These are phyloP conservation scores for Tenthredo mesomela DNA, from an alignment of 2,888 invertebrate species.

Conservation along the genomic window DNA sequence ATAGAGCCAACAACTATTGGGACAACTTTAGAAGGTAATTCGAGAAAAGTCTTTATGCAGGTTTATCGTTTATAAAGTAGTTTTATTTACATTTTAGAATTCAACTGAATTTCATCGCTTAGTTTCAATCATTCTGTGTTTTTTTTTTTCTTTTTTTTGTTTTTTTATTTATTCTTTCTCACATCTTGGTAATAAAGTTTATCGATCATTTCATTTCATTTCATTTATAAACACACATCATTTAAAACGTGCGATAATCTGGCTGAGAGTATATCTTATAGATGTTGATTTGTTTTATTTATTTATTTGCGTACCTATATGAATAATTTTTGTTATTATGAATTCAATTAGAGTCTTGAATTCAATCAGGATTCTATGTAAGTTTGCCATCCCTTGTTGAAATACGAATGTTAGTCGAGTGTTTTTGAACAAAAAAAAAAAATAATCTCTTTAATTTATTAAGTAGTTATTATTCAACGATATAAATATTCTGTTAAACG, in stretches of 20 bases:
- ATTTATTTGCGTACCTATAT: neutral
- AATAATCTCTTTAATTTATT: neutral
- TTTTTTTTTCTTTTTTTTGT: neutral
- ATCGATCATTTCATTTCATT: slow-evolving; percentile 15
- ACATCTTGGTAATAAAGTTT: neutral
- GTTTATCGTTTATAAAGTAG: slow-evolving; percentile 27
- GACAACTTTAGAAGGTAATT: slow-evolving; percentile 94
- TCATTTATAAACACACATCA: neutral
- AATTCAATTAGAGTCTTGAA: neutral
- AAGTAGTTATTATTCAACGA: neutral
- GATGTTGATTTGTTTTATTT: slow-evolving; percentile 8
- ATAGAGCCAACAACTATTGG: slow-evolving; percentile 96
- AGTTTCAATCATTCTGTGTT: neutral
- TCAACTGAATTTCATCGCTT: neutral
- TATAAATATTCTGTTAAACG: neutral
- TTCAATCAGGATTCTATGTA: neutral
- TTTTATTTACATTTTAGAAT: neutral
- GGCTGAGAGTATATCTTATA: neutral
- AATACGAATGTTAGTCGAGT: slow-evolving; percentile 23
- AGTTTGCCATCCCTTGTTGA: neutral
- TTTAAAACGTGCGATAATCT: neutral
- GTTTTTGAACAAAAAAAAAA: neutral
- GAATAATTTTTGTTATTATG: neutral
- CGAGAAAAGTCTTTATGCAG: slow-evolving; percentile 41
- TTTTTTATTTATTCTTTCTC: neutral